Conservation (phyloP, 2,797 vertebrate species). For the Pteropus rufus region DNA sequence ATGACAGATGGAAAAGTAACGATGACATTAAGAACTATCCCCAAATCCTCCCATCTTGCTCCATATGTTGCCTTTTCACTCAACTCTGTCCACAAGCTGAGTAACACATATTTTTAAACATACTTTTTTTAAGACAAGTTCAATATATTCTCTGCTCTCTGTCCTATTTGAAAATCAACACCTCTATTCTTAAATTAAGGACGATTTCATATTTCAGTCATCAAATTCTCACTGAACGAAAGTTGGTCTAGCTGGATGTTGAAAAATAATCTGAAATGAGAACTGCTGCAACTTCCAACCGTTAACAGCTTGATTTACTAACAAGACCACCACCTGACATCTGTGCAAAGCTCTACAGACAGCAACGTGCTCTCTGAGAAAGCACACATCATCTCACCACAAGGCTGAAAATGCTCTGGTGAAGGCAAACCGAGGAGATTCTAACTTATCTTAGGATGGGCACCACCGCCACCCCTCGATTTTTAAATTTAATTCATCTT, state of each 20-base stretch:
- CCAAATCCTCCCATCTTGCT: not conserved
- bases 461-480: not conserved
- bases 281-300: not conserved
- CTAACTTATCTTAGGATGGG: not conserved
- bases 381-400: not conserved
- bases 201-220: not conserved
- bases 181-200: not conserved
- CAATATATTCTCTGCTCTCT: not conserved
- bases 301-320: not conserved
- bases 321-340: conserved; percentile 26
- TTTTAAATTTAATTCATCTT: not conserved
- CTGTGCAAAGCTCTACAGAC: not conserved
- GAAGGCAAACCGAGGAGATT: not conserved
- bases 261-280: conserved; percentile 34
- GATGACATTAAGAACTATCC: not conserved
- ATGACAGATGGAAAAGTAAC: not conserved
- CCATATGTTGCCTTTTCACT: not conserved
- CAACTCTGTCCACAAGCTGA: not conserved
- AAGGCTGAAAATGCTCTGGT: not conserved
- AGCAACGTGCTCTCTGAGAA: not conserved
- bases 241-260: conserved; percentile 10
- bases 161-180: not conserved
- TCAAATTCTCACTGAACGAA: not conserved
- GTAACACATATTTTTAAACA: not conserved
- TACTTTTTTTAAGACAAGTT: not conserved